Conservation (phyloP, 2,113 vertebrate species). For the Pterophyllum scalare region DNA sequence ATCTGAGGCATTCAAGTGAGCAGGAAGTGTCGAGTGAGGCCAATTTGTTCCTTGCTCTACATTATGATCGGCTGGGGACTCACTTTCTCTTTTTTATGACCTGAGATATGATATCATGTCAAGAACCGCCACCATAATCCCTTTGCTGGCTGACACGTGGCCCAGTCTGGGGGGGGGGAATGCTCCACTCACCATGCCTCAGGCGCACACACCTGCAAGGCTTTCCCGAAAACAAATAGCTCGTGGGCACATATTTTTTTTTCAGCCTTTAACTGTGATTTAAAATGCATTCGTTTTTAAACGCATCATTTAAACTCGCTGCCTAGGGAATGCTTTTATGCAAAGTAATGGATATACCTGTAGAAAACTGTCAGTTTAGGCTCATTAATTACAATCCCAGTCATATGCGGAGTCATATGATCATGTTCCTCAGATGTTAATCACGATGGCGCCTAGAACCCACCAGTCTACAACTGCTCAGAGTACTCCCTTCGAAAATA, state of each 20-base stretch:
- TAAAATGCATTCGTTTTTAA: conserved; percentile 22
- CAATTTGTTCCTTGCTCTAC: conserved; percentile 36
- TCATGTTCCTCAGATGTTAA: conserved; percentile 55
- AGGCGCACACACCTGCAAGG: conserved; percentile 13
- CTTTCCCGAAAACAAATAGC: conserved; percentile 32
- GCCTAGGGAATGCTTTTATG: conserved; percentile 19
- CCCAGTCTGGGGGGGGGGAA: neutral
- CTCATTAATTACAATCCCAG: conserved; percentile 54
- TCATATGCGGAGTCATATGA: conserved; percentile 39
- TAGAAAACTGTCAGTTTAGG: conserved; percentile 31
- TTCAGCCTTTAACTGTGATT: conserved; percentile 5
- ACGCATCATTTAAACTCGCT: conserved; percentile 31
- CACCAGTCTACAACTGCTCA: conserved; percentile 26
- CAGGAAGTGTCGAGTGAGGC: conserved; percentile 8
- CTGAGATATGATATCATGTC: conserved; percentile 39
- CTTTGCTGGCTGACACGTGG: conserved; percentile 9
- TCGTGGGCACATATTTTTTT: conserved; percentile 16
- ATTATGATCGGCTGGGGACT: conserved; percentile 28
- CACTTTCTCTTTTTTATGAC: conserved; percentile 35
- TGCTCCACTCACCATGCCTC: conserved; percentile 1
- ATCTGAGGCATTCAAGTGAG: neutral
- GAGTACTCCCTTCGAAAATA: conserved; percentile 49
- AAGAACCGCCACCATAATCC: conserved; percentile 28
- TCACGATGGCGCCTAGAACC: conserved; percentile 38
- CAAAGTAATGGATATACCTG: conserved; percentile 33